Percentiles rank a stretch among this genome's conserved stretches.
These are phyloP conservation scores for Halcyon senegalensis DNA, from an alignment of 2,113 vertebrate genomes.

Conservation along the genomic window DNA sequence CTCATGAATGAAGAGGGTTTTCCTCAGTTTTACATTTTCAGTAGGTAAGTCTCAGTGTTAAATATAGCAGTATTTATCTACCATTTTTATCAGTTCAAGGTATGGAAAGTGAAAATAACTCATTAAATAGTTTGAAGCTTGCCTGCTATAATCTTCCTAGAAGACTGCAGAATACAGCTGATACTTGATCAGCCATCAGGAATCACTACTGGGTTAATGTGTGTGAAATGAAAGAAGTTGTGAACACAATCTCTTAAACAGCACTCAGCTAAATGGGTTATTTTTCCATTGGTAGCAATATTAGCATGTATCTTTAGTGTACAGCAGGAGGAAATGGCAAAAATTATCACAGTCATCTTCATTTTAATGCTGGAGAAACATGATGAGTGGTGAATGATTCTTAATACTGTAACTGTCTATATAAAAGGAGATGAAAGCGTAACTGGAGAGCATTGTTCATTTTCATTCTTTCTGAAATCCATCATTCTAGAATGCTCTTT, in stretches of 20 bases:
- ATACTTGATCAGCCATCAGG: constrained; percentile 22
- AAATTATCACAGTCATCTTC: constrained; percentile 19
- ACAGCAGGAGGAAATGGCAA: constrained; percentile 52
- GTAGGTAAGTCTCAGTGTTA: neutral
- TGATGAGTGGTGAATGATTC: constrained; percentile 28
- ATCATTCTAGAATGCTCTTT: constrained; percentile 14
- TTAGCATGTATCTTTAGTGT: constrained; percentile 15
- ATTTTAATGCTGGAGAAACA: constrained; percentile 38
- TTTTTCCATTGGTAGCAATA: constrained; percentile 41
- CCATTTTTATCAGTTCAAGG: neutral
- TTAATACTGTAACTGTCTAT: constrained; percentile 37
- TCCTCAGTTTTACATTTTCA: neutral
- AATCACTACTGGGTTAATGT: constrained; percentile 41
- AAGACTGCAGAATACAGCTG: neutral
- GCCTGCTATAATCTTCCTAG: neutral
- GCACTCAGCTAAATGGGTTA: constrained; percentile 57
- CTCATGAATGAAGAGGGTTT: neutral
- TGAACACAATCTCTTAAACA: constrained; percentile 26
- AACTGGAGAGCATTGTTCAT: constrained; percentile 42
- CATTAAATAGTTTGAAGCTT: neutral
- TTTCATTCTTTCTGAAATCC: constrained; percentile 36
- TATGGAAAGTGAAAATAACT: neutral
- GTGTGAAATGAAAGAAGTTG: constrained; percentile 40
- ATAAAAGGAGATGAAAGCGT: constrained; percentile 30
- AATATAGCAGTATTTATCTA: neutral